Percentiles rank a stretch among this genome's conserved stretches.
These are phyloP conservation scores for Syrmaticus mikado DNA, from an alignment of 2,113 vertebrate species.

Conservation along the genomic window DNA sequence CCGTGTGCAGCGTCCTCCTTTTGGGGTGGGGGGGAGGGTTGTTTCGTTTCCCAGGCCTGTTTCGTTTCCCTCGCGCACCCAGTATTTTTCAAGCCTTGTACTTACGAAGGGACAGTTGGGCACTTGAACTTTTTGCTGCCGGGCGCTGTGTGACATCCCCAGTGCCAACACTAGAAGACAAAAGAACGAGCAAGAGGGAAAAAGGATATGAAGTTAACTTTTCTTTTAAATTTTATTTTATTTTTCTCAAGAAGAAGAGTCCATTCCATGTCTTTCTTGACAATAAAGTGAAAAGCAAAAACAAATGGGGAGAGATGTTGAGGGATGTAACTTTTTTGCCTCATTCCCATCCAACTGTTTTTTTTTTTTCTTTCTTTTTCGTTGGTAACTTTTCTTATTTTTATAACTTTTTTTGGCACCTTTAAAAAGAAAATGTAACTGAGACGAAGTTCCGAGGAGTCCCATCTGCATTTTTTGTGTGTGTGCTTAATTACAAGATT, in stretches of 20 bases:
- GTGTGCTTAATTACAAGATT: conserved; percentile 76
- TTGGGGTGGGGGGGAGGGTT: conserved; percentile 46
- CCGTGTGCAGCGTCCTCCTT: conserved; percentile 84
- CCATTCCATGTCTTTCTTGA: conserved; percentile 72
- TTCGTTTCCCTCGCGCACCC: conserved; percentile 58
- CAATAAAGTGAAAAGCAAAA: conserved; percentile 65
- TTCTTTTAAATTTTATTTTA: not conserved
- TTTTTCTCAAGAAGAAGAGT: conserved; percentile 49
- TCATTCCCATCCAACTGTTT: conserved; percentile 58
- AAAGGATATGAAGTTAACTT: conserved; percentile 55
- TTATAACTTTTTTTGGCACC: conserved; percentile 71
- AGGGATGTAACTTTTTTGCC: conserved; percentile 34
- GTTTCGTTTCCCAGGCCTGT: conserved; percentile 58
- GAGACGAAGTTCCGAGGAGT: conserved; percentile 62
- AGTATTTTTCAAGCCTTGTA: conserved; percentile 67
- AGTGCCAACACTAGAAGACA: conserved; percentile 68
- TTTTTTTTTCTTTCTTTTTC: not conserved
- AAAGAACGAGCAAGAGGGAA: conserved; percentile 69
- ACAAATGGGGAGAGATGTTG: conserved; percentile 49
- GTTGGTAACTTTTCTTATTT: conserved; percentile 46
- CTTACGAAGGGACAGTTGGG: conserved; percentile 71
- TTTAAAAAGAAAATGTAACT: conserved; percentile 59
- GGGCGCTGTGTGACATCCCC: conserved; percentile 58
- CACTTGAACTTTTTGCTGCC: conserved; percentile 74
- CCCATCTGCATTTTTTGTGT: conserved; percentile 70